Evolutionary conservation across 2,888 invertebrate species (phyloP).

Genomic region (Troides oblongomaculatus): DNA sequence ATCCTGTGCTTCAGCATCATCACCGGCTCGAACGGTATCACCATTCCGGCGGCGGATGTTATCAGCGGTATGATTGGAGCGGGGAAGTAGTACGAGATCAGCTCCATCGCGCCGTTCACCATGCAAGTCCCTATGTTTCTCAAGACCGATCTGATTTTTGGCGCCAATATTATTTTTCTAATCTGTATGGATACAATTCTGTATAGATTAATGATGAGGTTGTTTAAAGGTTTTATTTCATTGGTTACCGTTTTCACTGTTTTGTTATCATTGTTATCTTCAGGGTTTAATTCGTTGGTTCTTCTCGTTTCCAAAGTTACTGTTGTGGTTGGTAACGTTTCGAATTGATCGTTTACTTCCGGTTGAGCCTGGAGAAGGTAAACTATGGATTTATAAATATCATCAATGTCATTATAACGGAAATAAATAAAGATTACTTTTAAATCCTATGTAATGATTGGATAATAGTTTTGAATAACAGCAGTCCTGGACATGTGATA

Average conservation of each 20-base stretch:
- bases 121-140: conserved; percentile 65
- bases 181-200: conserved; percentile 46
- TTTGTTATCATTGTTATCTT: not conserved
- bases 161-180: conserved; percentile 42
- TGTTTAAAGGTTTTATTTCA: conserved; percentile 4
- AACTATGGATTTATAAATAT: not conserved
- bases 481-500: too few relatives aligned
- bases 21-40: conserved; percentile 71
- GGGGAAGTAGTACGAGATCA: conserved; percentile 61
- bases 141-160: conserved; percentile 56
- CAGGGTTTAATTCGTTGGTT: not conserved
- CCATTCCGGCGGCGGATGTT: conserved; percentile 64
- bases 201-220: conserved; percentile 37
- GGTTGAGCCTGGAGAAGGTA: conserved; percentile 48
- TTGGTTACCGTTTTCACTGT: conserved; percentile 12
- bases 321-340: conserved; percentile 28
- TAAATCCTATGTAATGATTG: too few relatives aligned
- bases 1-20: conserved; percentile 60
- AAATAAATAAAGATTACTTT: not conserved
- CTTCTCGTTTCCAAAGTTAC: conserved; percentile 22
- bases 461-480: too few relatives aligned
- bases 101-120: conserved; percentile 68
- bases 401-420: not conserved
- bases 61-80: conserved; percentile 66
- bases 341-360: conserved; percentile 55